These are phyloP conservation scores for Zosterops japonicus DNA, from an alignment of 2,113 vertebrate species.

Conservation along the genomic window DNA sequence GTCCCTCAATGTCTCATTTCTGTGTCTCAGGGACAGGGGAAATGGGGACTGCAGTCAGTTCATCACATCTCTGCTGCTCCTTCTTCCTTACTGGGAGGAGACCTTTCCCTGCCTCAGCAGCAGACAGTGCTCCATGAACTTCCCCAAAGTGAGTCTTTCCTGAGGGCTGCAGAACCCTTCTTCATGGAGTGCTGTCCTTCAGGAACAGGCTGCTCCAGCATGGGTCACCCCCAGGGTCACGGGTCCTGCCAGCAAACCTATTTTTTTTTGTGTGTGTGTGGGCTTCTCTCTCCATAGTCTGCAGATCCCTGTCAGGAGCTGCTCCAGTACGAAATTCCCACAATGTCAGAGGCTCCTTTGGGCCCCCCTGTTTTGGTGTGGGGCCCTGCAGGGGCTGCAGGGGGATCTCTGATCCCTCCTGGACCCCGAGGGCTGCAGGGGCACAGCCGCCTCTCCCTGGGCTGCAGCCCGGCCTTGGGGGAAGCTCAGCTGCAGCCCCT, in stretches of 20 bases:
- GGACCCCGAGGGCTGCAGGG: not conserved
- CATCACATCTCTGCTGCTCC: not conserved
- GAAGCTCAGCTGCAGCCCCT: not conserved
- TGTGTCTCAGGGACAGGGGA: too few relatives aligned
- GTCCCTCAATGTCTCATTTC: not conserved
- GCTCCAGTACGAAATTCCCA: rapidly evolving
- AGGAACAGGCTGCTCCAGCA: not conserved
- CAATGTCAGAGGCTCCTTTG: not conserved
- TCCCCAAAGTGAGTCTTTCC: not conserved
- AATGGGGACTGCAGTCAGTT: rapidly evolving
- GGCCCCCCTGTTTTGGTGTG: not conserved
- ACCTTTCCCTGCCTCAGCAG: not conserved
- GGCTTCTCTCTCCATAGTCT: rapidly evolving
- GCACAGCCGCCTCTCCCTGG: not conserved
- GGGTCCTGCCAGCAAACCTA: not conserved
- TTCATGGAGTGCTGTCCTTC: too few relatives aligned
- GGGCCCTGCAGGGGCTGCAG: not conserved
- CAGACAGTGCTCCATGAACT: not conserved
- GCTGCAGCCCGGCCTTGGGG: rapidly evolving
- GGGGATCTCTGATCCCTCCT: not conserved
- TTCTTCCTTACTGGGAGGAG: not conserved
- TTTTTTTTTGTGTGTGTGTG: not conserved
- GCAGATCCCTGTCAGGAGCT: not conserved
- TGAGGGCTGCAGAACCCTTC: not conserved
- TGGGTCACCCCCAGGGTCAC: not conserved